Evolutionary conservation across 2,797 vertebrate species (phyloP).

Genomic region (Alectoris magna): DNA sequence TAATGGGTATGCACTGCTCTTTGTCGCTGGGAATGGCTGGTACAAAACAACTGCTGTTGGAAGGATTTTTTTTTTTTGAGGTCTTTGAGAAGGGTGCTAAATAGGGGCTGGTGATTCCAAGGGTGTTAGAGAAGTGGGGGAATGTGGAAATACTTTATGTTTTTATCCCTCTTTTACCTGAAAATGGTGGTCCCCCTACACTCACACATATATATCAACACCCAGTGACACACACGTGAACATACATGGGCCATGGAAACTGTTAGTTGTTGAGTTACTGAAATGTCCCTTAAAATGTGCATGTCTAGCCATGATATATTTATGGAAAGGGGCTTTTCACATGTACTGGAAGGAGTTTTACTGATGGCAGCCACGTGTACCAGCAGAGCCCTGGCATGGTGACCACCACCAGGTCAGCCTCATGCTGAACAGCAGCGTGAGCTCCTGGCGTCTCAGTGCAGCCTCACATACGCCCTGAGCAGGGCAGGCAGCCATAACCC

Average conservation of each 20-base stretch:
- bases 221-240: accelerated
- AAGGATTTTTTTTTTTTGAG: not conserved
- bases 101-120: not conserved
- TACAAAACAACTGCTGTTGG: not conserved
- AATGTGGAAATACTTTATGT: not conserved
- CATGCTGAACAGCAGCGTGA: accelerated
- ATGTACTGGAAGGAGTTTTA: not conserved
- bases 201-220: not conserved
- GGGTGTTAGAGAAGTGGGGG: not conserved
- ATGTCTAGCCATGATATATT: accelerated
- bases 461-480: not conserved
- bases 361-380: not conserved
- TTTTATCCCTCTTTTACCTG: not conserved
- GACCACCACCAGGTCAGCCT: not conserved
- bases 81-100: not conserved
- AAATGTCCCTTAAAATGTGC: not conserved
- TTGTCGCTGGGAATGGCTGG: not conserved
- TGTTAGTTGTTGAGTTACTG: not conserved
- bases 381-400: not conserved
- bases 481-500: not conserved
- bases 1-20: accelerated
- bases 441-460: accelerated
- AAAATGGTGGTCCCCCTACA: not conserved
- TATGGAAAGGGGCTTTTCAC: not conserved
- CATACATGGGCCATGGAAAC: not conserved